Evolutionary conservation across 2,888 invertebrate genomes (phyloP), one percentile per base, ranked within the genome.

Genomic region (Sialis fuliginosa): DNA sequence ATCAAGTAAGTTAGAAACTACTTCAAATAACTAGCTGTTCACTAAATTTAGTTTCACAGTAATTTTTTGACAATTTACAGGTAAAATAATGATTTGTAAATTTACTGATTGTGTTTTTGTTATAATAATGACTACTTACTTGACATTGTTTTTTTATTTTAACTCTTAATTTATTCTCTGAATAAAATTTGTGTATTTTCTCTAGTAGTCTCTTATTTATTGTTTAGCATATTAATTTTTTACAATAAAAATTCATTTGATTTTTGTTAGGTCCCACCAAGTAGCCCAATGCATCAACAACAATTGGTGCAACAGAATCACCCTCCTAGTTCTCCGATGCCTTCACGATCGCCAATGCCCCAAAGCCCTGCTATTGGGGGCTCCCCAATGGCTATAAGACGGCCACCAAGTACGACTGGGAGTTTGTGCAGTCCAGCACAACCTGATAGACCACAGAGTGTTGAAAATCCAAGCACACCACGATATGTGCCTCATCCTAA

Each of bases 381-480:
- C 30, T 69, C 67, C 0, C 67, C 68, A 1, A 64, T 67, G 63
- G 39, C n/a, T 22, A 70, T 72, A 44, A 60, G 72, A 47, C 60
- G 75, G 49, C 72, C 74, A 8, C 71, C 71, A 2, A 72, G 69
- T 49, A 62, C 65, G 9, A 72, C 68, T 22, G 71, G 68, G 46
- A 67, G 66, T 49, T 53, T 60, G 37, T 59, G 58, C 44, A 69
- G 68, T 48, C 70, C 71, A 35, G 68, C 70, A 4, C 69, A 72
- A 62, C 71, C 74, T 1, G 75, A 76, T 51, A 60, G 75, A 47
- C 75, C 75, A 0, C 71, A 69, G 46, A 74, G 74, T 54, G 70
- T 72, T 1, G 75, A 75, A 53, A 75, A 74, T 59, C 73, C 74
- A 6, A 59, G 66, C 39, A 72, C 72, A 1, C 71, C 74, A 6